Evolutionary conservation across 1,140 invertebrate species (phyloP).

Genomic region (Ditylenchus dipsaci): DNA sequence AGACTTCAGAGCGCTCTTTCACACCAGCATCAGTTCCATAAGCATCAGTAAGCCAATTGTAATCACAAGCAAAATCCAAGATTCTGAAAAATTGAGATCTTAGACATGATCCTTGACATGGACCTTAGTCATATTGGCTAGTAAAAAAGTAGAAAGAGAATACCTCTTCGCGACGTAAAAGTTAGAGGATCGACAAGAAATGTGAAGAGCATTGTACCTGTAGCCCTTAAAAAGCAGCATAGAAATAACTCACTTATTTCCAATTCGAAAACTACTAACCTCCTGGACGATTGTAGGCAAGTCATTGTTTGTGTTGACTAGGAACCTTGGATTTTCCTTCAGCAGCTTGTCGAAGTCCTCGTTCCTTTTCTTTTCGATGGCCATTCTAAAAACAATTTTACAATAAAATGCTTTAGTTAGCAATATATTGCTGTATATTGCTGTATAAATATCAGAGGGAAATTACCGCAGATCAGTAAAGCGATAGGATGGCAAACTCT

Average conservation of each 20-base stretch:
- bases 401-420: too few relatives aligned
- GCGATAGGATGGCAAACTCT: not conserved
- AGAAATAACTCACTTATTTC: too few relatives aligned
- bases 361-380: constrained; percentile 6
- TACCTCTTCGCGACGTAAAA: constrained; percentile 4
- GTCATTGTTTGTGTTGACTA: constrained; percentile 13
- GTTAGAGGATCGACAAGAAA: not conserved
- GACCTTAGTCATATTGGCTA: not conserved
- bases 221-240: not conserved
- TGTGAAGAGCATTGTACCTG: constrained; percentile 12
- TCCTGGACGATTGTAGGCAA: constrained; percentile 5
- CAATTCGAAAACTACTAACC: too few relatives aligned
- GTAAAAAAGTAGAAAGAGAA: not conserved
- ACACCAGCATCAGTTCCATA: not conserved
- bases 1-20: not conserved
- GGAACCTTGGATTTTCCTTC: constrained; percentile 9
- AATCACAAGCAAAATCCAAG: not conserved
- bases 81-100: not conserved
- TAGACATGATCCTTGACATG: too few relatives aligned
- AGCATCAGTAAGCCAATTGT: constrained; percentile 1
- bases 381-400: not conserved
- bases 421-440: too few relatives aligned
- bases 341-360: constrained; percentile 6
- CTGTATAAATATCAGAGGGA: too few relatives aligned
- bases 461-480: not conserved